Conservation (phyloP, 2,113 vertebrate species). For the Oreamnos americanus region DNA sequence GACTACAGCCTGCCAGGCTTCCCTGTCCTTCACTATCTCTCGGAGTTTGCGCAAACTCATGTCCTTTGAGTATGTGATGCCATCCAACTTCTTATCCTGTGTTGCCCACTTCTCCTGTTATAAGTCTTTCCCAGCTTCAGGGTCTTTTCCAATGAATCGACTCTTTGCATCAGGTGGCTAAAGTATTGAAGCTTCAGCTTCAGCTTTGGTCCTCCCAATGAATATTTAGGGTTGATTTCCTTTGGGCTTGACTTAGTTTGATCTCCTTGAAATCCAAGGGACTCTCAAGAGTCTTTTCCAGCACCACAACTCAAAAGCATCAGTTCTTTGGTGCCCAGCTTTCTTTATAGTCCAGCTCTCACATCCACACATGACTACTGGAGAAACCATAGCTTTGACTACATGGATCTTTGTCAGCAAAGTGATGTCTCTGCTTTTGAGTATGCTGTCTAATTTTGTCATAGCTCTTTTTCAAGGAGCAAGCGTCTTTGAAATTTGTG, state of each 20-base stretch:
- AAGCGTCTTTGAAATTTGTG: not conserved
- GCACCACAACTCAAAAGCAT: not conserved
- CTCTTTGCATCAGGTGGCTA: not conserved
- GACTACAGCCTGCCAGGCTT: not conserved
- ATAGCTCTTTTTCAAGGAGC: not conserved
- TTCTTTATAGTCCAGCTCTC: not conserved
- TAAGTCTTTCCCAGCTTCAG: not conserved
- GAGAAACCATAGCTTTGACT: not conserved
- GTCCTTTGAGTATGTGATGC: not conserved
- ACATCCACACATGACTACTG: not conserved
- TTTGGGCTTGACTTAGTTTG: not conserved
- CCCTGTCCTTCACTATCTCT: not conserved
- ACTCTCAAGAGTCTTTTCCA: not conserved
- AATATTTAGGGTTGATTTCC: not conserved
- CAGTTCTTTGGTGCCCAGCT: not conserved
- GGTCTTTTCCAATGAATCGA: not conserved
- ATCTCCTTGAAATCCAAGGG: not conserved
- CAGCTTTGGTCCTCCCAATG: not conserved
- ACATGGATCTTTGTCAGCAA: not conserved
- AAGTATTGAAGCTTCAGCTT: not conserved
- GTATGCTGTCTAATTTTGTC: not conserved
- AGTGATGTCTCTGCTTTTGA: not conserved
- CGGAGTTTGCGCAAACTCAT: not conserved
- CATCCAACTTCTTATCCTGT: not conserved
- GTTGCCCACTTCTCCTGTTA: not conserved